Base-by-base conservation (phyloP, 2,797 vertebrate species). In the Scomberomorus guttatus region DNA sequence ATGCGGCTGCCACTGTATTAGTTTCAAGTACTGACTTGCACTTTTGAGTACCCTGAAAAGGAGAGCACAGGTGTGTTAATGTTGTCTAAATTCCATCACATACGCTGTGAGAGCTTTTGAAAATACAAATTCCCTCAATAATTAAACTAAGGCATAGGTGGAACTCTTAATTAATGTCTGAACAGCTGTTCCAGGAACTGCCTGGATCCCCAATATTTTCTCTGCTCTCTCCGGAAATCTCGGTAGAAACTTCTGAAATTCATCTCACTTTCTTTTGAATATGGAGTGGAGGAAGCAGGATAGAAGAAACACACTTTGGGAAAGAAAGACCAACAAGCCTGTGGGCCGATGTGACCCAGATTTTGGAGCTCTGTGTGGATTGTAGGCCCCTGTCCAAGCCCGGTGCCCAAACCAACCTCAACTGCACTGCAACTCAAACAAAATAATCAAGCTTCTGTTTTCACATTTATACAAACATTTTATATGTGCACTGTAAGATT, bases 331-430 rank as follows among this genome's bases (percentile, higher is more conserved):
- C 78, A n/a, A 24, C 76, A 75, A 81, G 83, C 86, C 88, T 55
- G 80, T 85, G 77, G 86, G 84, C 69, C 48, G 63, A 63, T 32
- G 59, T 89, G 92, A 91, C 89, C 89, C 91, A 92, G 80, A 91
- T 92, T 90, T 74, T 70, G 15, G 39, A 75, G 83, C 73, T 77
- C 75, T 27, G 66, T 64, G 78, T 63, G 73, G 83, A 65, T 81
- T 72, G 62, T 12, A 37, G 80, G 75, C 72, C 32, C 29, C 46
- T 5, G 51, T 80, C 72, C 71, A 61, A 82, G 58, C 13, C 65
- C 15, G 8, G 59, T 63, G 78, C 88, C 79, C 75, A 75, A 50
- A 50, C 3, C n/a, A 20, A 50, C 18, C 46, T 50, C 46, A 20
- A n/a, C 18, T 48, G 44, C 46, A 29, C 17, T 10, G 9, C 32